Evolutionary conservation across 2,797 vertebrate genomes (phyloP).

Genomic region (Pantherophis vulpinus): DNA sequence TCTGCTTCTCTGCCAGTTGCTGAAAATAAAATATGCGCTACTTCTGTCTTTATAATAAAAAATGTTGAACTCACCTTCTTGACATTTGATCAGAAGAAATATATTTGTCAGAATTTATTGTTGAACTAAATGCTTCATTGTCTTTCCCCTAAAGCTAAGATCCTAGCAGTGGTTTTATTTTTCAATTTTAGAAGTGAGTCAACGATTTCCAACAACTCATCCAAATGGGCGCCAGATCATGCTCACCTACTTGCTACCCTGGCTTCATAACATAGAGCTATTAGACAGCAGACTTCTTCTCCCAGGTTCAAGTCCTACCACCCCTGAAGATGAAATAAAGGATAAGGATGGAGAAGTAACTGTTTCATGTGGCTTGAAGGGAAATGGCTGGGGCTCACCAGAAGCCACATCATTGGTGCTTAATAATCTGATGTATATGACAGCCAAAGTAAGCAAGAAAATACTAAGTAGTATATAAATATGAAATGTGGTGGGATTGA

Average conservation of each 20-base stretch:
- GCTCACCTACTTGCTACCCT: slow-evolving; percentile 95
- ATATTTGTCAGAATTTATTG: too few species aligned
- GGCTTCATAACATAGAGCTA: slow-evolving; percentile 96
- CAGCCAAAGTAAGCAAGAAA: slow-evolving; percentile 84
- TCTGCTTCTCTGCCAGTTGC: rapidly evolving
- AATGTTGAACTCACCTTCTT: neutral
- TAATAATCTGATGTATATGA: slow-evolving; percentile 99
- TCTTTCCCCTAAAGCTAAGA: neutral
- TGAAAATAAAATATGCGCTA: neutral
- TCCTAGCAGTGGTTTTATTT: neutral
- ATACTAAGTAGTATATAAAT: neutral
- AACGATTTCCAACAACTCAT: slow-evolving; percentile 93
- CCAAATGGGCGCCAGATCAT: slow-evolving; percentile 97
- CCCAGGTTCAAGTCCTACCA: slow-evolving; percentile 91
- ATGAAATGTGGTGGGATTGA: neutral
- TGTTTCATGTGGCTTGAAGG: slow-evolving; percentile 80
- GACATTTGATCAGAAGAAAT: too few species aligned
- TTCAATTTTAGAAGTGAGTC: slow-evolving; percentile 86
- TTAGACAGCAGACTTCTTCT: slow-evolving; percentile 92
- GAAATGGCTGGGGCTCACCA: slow-evolving; percentile 95
- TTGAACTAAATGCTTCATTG: neutral
- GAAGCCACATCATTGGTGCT: slow-evolving; percentile 96
- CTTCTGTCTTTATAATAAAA: slow-evolving; percentile 6
- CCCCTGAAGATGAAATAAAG: slow-evolving; percentile 86
- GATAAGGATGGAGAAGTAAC: slow-evolving; percentile 76